Percentiles rank a stretch among this genome's conserved stretches.
These are phyloP conservation scores for Parauchenoglanis ngamensis DNA, from an alignment of 2,797 vertebrate species.

Conservation along the genomic window DNA sequence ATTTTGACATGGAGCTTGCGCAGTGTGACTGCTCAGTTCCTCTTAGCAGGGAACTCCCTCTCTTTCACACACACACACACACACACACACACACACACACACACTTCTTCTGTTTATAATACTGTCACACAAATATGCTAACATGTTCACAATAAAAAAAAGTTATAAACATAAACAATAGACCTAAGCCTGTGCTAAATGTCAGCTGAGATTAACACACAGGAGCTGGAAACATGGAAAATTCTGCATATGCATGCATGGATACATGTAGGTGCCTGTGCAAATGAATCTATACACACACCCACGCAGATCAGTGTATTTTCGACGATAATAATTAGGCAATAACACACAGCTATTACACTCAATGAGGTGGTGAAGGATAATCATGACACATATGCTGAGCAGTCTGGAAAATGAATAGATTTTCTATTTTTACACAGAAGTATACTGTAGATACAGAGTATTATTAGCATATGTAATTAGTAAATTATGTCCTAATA, in stretches of 20 bases:
- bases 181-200: constrained; percentile 9
- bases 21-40: constrained; percentile 57
- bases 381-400: constrained; percentile 18
- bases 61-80: constrained; percentile 7
- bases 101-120: not conserved
- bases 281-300: constrained; percentile 17
- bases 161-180: not conserved
- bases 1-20: constrained; percentile 53
- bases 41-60: constrained; percentile 32
- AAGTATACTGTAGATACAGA: not conserved
- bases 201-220: constrained; percentile 5
- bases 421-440: not conserved
- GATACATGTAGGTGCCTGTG: not conserved
- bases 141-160: not conserved
- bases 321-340: constrained; percentile 10
- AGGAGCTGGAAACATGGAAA: not conserved
- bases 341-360: constrained; percentile 8
- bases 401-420: constrained; percentile 5
- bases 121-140: not conserved
- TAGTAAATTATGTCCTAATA: not conserved
- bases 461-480: not conserved
- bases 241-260: constrained; percentile 6
- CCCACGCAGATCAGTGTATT: not conserved
- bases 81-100: not conserved
- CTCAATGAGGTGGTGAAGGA: not conserved